Evolutionary conservation across 2,797 vertebrate species (phyloP), one percentile per base, ranked within the genome.

Genomic region (Mormyrops attenuatus): DNA sequence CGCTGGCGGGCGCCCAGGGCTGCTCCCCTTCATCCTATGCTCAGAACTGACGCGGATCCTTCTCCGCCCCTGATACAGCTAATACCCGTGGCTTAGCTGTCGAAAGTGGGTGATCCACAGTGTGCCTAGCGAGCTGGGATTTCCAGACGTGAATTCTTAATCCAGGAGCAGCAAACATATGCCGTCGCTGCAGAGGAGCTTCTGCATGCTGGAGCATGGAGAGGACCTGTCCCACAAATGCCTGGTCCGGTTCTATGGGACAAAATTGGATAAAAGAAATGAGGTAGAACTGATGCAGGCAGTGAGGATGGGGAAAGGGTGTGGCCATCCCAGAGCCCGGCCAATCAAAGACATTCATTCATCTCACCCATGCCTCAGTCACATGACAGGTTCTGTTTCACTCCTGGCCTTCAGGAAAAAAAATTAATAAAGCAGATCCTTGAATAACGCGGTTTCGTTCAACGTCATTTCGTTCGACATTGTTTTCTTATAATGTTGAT

Each of bases 31-130:
- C 73, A 17, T 63, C 34, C 17, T 52, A 6, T 53, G 41, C 73
- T 60, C 57, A 52, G 88, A 77, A 89, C 26, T 73, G 55, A 53
- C 63, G 22, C 7, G 4, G 22, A 66, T 44, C 47, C 55, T 52
- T 73, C 8, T 17, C 85, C 50, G 20, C 38, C 55, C 49, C 44
- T 26, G 15, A 50, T 53, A 20, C 34, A 26, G 47, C 53, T 22
- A 87, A 38, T 26, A 73, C 47, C 41, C 44, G 11, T 22, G 9
- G 85, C 60, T 91, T 90, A 91, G 66, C 66, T 66, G n/a, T 82
- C 30, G 84, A 90, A 89, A 91, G 41, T 69, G 63, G 26, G 26
- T 3, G 26, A 30, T 41, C 73, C 38, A 5, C 47, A 53, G 9
- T 3, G 5, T 52, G 49, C 47, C 5, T 3, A 20, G 17, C 5